Percentiles rank a stretch among this genome's conserved stretches.
phyloP scores from a whole-genome alignment of 2,888 invertebrate genomes.

The Drosophila testacea region DNA sequence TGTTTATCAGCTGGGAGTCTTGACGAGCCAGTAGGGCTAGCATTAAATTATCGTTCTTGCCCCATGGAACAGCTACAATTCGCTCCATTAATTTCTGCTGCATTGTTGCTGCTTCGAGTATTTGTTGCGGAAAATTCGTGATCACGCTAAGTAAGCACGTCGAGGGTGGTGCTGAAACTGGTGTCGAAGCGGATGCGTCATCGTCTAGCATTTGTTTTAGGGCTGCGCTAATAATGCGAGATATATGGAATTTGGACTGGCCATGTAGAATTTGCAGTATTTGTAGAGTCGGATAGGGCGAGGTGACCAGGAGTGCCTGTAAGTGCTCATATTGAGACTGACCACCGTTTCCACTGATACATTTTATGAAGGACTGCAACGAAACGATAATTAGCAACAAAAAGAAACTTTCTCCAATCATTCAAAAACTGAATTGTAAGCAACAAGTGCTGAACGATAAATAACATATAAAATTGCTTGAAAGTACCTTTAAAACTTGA shows the following conservation, averaged over 20 bases:
- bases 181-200: conserved; percentile 11
- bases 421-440: conserved; percentile 1
- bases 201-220: conserved; percentile 54
- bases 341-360: conserved; percentile 31
- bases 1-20: conserved; percentile 60
- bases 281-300: conserved; percentile 71
- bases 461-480: neutral
- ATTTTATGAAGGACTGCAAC: conserved; percentile 52
- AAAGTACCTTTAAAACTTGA: conserved; percentile 58
- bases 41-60: conserved; percentile 51
- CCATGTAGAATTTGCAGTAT: conserved; percentile 53
- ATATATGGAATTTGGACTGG: conserved; percentile 55
- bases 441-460: conserved; percentile 4
- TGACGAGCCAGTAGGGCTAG: conserved; percentile 71
- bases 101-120: conserved; percentile 57
- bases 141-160: conserved; percentile 65
- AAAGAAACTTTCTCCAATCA: conserved; percentile 2
- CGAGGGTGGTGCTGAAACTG: conserved; percentile 32
- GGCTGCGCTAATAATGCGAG: conserved; percentile 46
- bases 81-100: conserved; percentile 51
- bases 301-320: conserved; percentile 33
- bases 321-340: conserved; percentile 42
- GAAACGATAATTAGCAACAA: conserved; percentile 11
- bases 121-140: conserved; percentile 69
- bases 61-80: conserved; percentile 46